These are phyloP conservation scores for Bellardia pandia DNA, from an alignment of 2,888 invertebrate species.

Conservation along the genomic window DNA sequence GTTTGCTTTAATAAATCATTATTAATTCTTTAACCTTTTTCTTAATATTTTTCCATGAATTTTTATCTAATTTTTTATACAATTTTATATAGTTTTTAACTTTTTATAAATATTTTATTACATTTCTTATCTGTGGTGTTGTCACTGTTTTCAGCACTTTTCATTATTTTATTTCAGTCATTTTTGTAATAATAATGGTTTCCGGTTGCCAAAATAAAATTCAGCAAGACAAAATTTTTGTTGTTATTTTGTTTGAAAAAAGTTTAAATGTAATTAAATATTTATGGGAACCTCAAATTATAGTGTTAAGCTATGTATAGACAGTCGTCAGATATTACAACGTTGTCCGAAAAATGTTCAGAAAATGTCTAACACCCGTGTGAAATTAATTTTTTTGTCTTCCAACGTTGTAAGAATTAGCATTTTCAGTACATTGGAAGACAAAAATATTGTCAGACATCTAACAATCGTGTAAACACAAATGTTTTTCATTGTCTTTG, in stretches of 20 bases:
- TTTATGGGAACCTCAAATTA: conserved; percentile 53
- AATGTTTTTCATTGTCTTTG: too few species aligned
- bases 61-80: not conserved
- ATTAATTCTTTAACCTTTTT: too few species aligned
- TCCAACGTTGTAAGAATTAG: too few species aligned
- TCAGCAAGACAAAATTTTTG: conserved; percentile 55
- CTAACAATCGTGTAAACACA: too few species aligned
- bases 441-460: too few species aligned
- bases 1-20: too few species aligned
- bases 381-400: too few species aligned
- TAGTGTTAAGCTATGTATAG: not conserved
- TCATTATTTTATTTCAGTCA: conserved; percentile 13
- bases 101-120: conserved; percentile 54
- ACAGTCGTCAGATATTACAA: too few species aligned
- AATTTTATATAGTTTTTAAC: not conserved
- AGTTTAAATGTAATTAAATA: conserved; percentile 63
- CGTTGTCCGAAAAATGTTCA: too few species aligned
- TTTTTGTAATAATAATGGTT: conserved; percentile 55
- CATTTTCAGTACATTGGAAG: too few species aligned
- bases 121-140: conserved; percentile 58
- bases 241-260: conserved; percentile 15
- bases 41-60: too few species aligned
- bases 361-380: too few species aligned
- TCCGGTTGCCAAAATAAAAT: conserved; percentile 65
- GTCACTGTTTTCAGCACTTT: not conserved